Conservation (phyloP, 2,113 vertebrate genomes). For the Equus quagga region DNA sequence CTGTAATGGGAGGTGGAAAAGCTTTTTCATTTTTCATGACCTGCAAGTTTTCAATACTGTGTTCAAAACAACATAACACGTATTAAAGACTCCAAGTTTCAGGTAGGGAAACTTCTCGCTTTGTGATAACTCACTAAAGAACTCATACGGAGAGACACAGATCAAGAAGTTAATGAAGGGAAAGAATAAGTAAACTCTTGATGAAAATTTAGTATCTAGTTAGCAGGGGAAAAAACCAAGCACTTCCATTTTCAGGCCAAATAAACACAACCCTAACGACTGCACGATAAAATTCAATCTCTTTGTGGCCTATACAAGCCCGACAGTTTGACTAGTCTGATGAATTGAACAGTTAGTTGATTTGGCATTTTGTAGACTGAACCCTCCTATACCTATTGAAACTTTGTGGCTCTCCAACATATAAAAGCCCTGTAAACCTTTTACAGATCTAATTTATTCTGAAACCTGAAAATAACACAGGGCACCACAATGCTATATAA, state of each 20-base stretch:
- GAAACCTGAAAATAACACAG: conserved; percentile 2
- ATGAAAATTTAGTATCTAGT: neutral
- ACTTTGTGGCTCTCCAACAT: neutral
- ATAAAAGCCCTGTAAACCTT: neutral
- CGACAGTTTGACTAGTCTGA: neutral
- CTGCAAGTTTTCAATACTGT: neutral
- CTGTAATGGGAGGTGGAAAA: neutral
- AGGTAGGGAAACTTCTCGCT: neutral
- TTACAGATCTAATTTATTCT: neutral
- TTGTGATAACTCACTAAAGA: neutral
- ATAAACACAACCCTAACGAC: neutral
- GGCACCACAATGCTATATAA: neutral
- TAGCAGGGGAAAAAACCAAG: neutral
- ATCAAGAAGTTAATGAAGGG: neutral
- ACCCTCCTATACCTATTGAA: neutral
- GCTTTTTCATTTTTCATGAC: neutral
- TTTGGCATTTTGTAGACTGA: neutral
- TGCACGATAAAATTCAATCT: neutral
- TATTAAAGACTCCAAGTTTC: neutral
- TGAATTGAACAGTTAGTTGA: neutral
- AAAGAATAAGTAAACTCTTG: neutral
- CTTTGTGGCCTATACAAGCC: neutral
- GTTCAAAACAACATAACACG: neutral
- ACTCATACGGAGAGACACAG: neutral
- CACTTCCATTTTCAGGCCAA: neutral